Percentiles rank a stretch among this genome's conserved stretches.
Conservation (phyloP, 2,113 vertebrate genomes). For the Rhombomys opimus region DNA sequence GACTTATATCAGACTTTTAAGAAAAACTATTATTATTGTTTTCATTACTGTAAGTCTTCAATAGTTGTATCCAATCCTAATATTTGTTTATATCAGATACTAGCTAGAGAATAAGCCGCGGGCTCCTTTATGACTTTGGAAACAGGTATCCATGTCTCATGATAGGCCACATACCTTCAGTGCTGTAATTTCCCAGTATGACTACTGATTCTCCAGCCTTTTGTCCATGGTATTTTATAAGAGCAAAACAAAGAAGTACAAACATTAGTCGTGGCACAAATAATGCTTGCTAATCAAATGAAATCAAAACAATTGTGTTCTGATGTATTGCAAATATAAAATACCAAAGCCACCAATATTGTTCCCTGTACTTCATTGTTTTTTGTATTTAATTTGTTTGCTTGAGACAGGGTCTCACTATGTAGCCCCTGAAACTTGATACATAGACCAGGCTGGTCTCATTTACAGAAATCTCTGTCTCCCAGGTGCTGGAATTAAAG, state of each 20-base stretch:
- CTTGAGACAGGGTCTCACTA: background rate
- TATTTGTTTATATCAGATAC: conserved; percentile 7
- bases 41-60: background rate
- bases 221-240: conserved; percentile 33
- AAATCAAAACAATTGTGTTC: conserved; percentile 54
- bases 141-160: background rate
- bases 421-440: background rate
- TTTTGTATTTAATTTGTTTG: background rate
- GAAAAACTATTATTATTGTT: background rate
- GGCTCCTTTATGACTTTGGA: background rate
- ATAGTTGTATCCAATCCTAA: background rate
- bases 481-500: background rate
- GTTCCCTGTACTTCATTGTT: background rate
- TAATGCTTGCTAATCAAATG: conserved; percentile 5
- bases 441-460: background rate
- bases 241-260: conserved; percentile 39
- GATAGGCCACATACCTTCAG: background rate
- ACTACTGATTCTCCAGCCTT: background rate
- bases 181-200: conserved; percentile 26
- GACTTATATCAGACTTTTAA: background rate
- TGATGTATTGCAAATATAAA: conserved; percentile 53
- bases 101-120: conserved; percentile 23
- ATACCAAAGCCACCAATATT: conserved; percentile 6
- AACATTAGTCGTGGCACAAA: conserved; percentile 32
- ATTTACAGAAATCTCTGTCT: background rate